Percentiles rank a stretch among this genome's conserved stretches.
Conservation (phyloP, 2,888 invertebrate genomes). For the Caenorhabditis uteleia region DNA sequence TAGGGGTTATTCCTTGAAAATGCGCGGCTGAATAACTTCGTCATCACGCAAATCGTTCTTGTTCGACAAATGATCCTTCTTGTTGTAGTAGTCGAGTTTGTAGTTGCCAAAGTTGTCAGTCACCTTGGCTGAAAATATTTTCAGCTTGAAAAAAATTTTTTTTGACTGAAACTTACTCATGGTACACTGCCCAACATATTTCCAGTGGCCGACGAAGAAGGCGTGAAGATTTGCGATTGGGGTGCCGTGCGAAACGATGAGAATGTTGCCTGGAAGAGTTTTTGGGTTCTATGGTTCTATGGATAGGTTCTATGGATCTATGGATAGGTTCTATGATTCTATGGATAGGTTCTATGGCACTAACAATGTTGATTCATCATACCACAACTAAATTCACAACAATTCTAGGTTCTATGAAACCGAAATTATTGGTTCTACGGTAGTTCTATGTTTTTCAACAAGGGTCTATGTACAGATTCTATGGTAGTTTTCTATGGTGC, state of each 20-base stretch:
- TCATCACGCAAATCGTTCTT: constrained; percentile 27
- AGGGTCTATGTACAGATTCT: no score
- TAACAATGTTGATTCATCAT: no score
- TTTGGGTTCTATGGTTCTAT: no score
- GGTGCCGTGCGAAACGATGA: constrained; percentile 64
- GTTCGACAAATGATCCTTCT: constrained; percentile 33
- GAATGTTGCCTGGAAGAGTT: constrained; percentile 58
- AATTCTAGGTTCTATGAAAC: no score
- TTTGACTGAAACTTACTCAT: constrained; percentile 25
- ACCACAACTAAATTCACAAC: no score
- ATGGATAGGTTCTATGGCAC: no score
- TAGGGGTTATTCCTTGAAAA: constrained; percentile 1
- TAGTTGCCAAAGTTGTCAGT: constrained; percentile 30
- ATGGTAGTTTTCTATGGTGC: no score
- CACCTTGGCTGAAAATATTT: constrained; percentile 23
- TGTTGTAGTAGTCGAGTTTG: constrained; percentile 34
- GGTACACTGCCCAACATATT: constrained; percentile 63
- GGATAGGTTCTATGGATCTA: no score
- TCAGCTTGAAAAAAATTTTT: background rate
- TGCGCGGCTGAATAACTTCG: background rate
- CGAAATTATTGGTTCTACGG: no score
- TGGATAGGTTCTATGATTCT: no score
- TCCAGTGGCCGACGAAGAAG: constrained; percentile 53
- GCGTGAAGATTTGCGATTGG: constrained; percentile 62
- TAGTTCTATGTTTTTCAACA: no score